Conservation (phyloP, 1,140 invertebrate species). For the Drosophila teissieri region DNA sequence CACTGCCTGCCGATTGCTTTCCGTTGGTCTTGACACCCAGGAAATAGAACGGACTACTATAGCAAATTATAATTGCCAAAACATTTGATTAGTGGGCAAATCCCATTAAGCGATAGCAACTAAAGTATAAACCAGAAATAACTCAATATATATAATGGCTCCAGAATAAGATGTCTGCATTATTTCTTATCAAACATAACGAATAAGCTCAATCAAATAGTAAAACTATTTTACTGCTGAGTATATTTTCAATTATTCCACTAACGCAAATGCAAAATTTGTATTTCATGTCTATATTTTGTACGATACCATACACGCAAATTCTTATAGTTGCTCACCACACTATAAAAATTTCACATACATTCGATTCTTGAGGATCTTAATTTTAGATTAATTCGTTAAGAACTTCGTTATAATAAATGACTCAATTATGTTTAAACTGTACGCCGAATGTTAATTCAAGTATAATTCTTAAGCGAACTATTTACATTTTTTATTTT, state of each 20-base stretch:
- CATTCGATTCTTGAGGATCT: neutral
- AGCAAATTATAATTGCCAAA: too few species aligned
- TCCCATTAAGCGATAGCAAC: too few species aligned
- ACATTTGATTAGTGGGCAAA: too few species aligned
- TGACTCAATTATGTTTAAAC: slow-evolving; percentile 34
- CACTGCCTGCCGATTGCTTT: slow-evolving; percentile 89
- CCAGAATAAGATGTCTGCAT: too few species aligned
- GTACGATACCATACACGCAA: slow-evolving; percentile 3
- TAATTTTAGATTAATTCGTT: slow-evolving; percentile 34
- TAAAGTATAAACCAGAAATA: too few species aligned
- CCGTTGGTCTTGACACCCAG: slow-evolving; percentile 68
- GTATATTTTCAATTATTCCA: slow-evolving; percentile 1
- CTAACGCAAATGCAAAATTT: slow-evolving; percentile 3
- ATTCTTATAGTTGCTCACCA: slow-evolving; percentile 2
- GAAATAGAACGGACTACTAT: neutral
- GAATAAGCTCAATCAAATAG: neutral
- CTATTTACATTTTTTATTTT: slow-evolving; percentile 74
- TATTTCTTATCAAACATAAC: too few species aligned
- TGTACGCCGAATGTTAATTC: slow-evolving; percentile 6
- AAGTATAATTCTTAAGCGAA: slow-evolving; percentile 33
- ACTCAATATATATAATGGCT: too few species aligned
- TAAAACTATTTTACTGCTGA: slow-evolving; percentile 14
- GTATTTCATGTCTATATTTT: slow-evolving; percentile 15
- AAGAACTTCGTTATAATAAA: slow-evolving; percentile 25
- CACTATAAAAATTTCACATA: slow-evolving; percentile 6